Base-by-base conservation (phyloP, 2,888 invertebrate genomes). In the Pyrrhosoma nymphula region DNA sequence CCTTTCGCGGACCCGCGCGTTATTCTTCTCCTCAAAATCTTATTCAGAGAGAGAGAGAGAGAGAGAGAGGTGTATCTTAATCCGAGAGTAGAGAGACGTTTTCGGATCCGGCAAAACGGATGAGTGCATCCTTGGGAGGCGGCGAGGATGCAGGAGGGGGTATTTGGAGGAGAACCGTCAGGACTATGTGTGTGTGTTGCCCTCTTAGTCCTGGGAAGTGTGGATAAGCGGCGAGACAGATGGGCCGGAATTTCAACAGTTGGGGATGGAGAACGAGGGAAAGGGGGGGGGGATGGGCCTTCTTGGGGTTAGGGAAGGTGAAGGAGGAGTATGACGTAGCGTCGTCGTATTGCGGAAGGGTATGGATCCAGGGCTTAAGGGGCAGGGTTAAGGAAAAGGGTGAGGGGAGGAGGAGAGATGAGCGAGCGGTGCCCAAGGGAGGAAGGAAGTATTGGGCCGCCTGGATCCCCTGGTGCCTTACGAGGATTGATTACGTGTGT, bases 161-260 rank as follows among this genome's bases (percentile, higher is more conserved):
- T 0, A 10, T 2, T 2, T 3, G 60, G 60, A 12, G 16, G 2
- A 14, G 12, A 82, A 82, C 82, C 35, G 82, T 82, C 82, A 35
- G 82, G 35, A 82, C 18, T 26, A 26, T 69, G 60, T 20, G 60
- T 4, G 69, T 69, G 26, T 69, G 23, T 69, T 69, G 69, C 69
- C 69, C 69, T 69, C 69, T 69, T 69, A 69, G 69, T 23, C 26
- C 26, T 35, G 82, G 82, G 35, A 82, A 14, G 35, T n/a, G 82
- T 35, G 35, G 26, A 82, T 69, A 82, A 82, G 82, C 82, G 35
- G 12, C 0, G 82, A 82, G 82, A 82, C 82, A 82, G 82, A 82
- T 82, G 82, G 82, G 82, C 35, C 82, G 82, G 82, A 82, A 82
- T 82, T 82, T 35, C 82, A 82, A 82, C 82, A 82, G 82, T 30